phyloP scores from a whole-genome alignment of 2,797 vertebrate genomes.

The Vipera latastei region DNA sequence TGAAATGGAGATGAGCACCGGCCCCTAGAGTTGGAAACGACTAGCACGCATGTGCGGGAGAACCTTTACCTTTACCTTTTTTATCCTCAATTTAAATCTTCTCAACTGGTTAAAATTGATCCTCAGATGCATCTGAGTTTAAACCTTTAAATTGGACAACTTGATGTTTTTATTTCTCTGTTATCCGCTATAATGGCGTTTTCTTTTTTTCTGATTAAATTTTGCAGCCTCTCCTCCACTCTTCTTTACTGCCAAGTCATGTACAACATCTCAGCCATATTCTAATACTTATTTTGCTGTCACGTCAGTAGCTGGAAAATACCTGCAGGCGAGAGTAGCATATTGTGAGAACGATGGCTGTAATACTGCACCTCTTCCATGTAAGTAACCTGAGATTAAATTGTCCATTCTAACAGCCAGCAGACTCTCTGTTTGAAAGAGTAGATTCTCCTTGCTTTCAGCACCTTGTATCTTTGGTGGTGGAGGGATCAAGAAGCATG shows the following conservation, averaged over 20 bases:
- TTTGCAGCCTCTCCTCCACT: neutral
- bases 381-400: neutral
- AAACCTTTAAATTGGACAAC: neutral
- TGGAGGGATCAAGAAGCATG: too few species aligned
- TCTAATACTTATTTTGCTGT: accelerated
- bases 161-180: too few species aligned
- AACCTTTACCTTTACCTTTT: too few species aligned
- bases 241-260: neutral
- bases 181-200: neutral
- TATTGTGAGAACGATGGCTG: neutral
- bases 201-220: neutral
- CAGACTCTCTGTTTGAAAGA: neutral
- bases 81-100: neutral
- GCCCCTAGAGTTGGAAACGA: too few species aligned
- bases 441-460: neutral
- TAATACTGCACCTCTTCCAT: neutral
- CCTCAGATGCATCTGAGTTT: neutral
- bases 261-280: neutral
- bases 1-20: too few species aligned
- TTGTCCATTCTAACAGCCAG: neutral
- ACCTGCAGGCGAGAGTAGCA: neutral
- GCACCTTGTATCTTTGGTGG: neutral
- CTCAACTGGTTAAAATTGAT: neutral
- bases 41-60: too few species aligned
- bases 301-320: accelerated